phyloP scores from a whole-genome alignment of 2,888 invertebrate genomes.

The Drosophila engyochracea region DNA sequence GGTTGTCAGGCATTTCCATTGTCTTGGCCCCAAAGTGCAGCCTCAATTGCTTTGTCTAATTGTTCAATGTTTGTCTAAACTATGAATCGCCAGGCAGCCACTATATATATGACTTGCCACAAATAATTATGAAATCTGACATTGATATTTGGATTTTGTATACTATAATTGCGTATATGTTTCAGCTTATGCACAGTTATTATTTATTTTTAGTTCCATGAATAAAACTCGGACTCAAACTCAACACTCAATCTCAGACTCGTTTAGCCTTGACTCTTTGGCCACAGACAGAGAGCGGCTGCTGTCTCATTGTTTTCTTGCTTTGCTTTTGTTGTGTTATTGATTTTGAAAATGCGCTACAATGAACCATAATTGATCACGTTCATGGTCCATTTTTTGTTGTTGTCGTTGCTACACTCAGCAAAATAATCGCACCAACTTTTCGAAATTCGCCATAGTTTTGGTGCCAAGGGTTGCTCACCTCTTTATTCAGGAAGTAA shows the following conservation, averaged over 20 bases:
- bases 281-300: slow-evolving; percentile 22
- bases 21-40: slow-evolving; percentile 47
- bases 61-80: slow-evolving; percentile 21
- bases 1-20: slow-evolving; percentile 36
- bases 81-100: neutral
- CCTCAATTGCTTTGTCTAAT: slow-evolving; percentile 28
- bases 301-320: slow-evolving; percentile 38
- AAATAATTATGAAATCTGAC: slow-evolving; percentile 45
- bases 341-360: slow-evolving; percentile 78
- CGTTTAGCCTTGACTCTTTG: slow-evolving; percentile 71
- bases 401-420: neutral
- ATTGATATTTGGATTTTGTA: slow-evolving; percentile 68
- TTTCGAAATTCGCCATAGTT: neutral
- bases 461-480: neutral
- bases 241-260: slow-evolving; percentile 34
- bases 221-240: slow-evolving; percentile 31
- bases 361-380: slow-evolving; percentile 79
- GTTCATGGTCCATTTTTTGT: slow-evolving; percentile 75
- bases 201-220: slow-evolving; percentile 72
- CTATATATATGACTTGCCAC: slow-evolving; percentile 26
- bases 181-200: slow-evolving; percentile 66
- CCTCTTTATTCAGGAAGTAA: neutral
- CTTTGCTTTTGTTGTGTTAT: slow-evolving; percentile 50
- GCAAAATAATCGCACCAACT: neutral
- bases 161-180: slow-evolving; percentile 68